Evolutionary conservation across 1,140 invertebrate species (phyloP).

Genomic region (Patella vulgata): DNA sequence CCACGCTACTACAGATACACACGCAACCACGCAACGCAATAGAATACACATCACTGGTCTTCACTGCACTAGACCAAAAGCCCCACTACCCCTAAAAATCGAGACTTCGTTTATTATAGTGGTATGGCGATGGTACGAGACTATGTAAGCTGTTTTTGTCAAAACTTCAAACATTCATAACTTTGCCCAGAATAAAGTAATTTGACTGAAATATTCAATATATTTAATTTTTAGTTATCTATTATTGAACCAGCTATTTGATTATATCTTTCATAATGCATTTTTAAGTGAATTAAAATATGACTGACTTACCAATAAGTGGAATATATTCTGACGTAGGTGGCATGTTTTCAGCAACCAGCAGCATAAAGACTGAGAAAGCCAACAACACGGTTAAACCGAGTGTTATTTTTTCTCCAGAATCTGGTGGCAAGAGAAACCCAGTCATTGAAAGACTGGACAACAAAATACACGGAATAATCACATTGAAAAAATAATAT

Average conservation of each 20-base stretch:
- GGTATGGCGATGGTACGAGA: no score
- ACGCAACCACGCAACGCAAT: no score
- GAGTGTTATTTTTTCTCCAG: constrained; percentile 63
- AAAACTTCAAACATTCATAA: no score
- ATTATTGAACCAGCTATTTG: background rate
- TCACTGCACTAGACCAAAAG: no score
- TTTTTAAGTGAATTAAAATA: background rate
- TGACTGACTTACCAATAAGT: constrained; percentile 69
- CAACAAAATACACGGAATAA: constrained; percentile 64
- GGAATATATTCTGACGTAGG: constrained; percentile 73
- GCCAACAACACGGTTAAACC: constrained; percentile 71
- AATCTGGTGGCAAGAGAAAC: constrained; percentile 62
- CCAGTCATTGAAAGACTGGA: constrained; percentile 58
- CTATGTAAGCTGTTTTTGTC: no score
- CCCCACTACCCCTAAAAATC: no score
- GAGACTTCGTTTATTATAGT: no score
- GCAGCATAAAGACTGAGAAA: constrained; percentile 74
- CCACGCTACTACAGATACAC: no score
- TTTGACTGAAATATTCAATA: no score
- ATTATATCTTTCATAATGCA: background rate
- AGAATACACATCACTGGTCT: no score
- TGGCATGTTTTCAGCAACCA: constrained; percentile 73
- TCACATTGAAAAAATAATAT: constrained; percentile 65
- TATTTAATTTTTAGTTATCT: no score
- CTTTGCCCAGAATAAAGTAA: no score